Percentiles rank a stretch among this genome's conserved stretches.
These are phyloP conservation scores for Anthopleura sola DNA, from an alignment of 64 coral and sea anemone species.

Conservation along the genomic window DNA sequence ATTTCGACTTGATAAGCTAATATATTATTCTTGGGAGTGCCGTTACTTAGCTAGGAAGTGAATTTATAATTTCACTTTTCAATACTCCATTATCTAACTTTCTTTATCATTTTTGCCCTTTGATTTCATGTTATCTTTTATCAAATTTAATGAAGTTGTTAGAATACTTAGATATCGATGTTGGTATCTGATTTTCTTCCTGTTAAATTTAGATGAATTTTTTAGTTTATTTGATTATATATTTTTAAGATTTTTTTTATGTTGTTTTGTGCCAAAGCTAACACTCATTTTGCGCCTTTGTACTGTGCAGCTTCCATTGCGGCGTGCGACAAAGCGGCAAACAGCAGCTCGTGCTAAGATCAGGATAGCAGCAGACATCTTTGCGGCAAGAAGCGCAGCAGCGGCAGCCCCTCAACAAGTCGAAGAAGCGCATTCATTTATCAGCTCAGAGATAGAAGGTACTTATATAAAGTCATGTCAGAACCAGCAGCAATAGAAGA, in stretches of 20 bases:
- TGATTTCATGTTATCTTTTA: not conserved
- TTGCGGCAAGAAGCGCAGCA: conserved; percentile 52
- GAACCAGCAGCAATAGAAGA: conserved; percentile 30
- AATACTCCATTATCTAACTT: too few relatives aligned
- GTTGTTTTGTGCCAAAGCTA: not conserved
- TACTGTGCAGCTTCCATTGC: conserved; percentile 89
- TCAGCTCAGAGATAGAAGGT: conserved; percentile 14
- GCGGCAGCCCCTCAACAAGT: conserved; percentile 13
- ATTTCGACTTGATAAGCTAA: not conserved
- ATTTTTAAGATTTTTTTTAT: not conserved
- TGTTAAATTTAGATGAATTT: not conserved
- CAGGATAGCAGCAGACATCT: conserved; percentile 63
- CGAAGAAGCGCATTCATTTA: conserved; percentile 24
- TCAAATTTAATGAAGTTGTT: not conserved
- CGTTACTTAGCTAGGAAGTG: not conserved
- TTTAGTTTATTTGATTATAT: not conserved
- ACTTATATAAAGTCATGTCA: conserved; percentile 41
- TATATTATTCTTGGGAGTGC: conserved; percentile 1
- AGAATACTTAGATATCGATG: not conserved
- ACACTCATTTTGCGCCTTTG: conserved; percentile 77
- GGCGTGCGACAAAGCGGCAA: conserved; percentile 76
- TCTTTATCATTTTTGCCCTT: too few relatives aligned
- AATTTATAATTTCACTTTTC: too few relatives aligned
- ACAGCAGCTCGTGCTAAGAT: conserved; percentile 70
- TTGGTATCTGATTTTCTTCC: not conserved